phyloP scores from a whole-genome alignment of 2,888 invertebrate species.

The Choristoneura rosaceana region DNA sequence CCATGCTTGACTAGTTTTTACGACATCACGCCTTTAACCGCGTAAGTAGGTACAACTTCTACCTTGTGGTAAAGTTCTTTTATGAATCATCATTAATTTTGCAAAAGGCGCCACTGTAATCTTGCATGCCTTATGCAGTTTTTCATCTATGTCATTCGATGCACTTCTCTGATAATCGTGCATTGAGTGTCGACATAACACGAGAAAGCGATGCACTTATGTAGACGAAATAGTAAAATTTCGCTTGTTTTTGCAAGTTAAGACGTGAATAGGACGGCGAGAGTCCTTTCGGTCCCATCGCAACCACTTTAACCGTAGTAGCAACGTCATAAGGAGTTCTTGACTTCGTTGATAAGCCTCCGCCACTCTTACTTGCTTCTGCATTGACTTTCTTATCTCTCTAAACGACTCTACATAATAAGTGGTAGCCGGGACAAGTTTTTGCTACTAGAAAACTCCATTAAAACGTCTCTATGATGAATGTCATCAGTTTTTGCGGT shows the following conservation, averaged over 20 bases:
- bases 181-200: constrained; percentile 9
- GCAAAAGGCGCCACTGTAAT: constrained; percentile 28
- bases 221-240: constrained; percentile 3
- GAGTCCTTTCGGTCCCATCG: constrained; percentile 38
- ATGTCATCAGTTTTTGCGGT: constrained; percentile 26
- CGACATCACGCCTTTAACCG: constrained; percentile 23
- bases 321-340: constrained; percentile 18
- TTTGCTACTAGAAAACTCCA: constrained; percentile 37
- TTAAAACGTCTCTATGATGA: constrained; percentile 39
- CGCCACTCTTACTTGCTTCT: constrained; percentile 31
- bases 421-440: constrained; percentile 29
- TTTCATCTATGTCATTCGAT: constrained; percentile 33
- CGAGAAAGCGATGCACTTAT: constrained; percentile 22
- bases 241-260: constrained; percentile 23
- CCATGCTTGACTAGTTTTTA: constrained; percentile 35
- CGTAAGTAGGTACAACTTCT: not conserved
- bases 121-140: constrained; percentile 34
- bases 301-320: constrained; percentile 31
- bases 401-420: constrained; percentile 18
- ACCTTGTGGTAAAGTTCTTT: constrained; percentile 13
- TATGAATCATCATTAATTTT: constrained; percentile 25
- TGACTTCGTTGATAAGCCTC: constrained; percentile 17
- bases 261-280: constrained; percentile 22
- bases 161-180: constrained; percentile 25
- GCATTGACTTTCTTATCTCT: constrained; percentile 23